Evolutionary conservation across 2,113 vertebrate species (phyloP).

Genomic region (Mastomys coucha): DNA sequence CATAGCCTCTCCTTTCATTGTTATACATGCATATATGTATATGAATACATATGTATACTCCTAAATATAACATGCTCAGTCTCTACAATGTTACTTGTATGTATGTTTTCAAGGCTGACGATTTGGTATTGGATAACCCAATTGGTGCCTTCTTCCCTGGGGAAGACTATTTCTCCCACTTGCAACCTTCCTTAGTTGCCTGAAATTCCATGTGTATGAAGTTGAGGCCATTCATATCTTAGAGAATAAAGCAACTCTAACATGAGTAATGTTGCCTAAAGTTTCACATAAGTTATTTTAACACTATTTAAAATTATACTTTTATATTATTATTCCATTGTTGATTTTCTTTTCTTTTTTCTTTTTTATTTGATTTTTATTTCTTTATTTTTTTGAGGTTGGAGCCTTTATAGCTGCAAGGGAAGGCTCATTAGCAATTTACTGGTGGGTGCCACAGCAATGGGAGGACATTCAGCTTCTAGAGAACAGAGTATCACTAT

Average conservation of each 20-base stretch:
- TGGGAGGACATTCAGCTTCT: not conserved
- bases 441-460: not conserved
- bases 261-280: constrained; percentile 66
- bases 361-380: no score
- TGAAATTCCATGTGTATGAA: no score
- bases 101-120: not conserved
- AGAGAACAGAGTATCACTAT: not conserved
- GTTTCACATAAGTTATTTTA: constrained; percentile 68
- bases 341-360: not conserved
- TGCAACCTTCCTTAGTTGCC: not conserved
- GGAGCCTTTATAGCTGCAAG: not conserved
- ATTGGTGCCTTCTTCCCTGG: not conserved
- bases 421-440: not conserved
- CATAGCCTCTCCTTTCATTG: not conserved
- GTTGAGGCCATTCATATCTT: constrained; percentile 57
- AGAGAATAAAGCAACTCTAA: constrained; percentile 78
- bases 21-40: not conserved
- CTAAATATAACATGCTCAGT: not conserved
- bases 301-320: constrained; percentile 67
- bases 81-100: not conserved
- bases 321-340: constrained; percentile 49
- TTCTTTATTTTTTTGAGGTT: no score
- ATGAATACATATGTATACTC: not conserved
- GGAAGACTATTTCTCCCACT: not conserved
- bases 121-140: not conserved